phyloP scores from a whole-genome alignment of 2,113 vertebrate species.

The Boulengeromyrus knoepffleri region DNA sequence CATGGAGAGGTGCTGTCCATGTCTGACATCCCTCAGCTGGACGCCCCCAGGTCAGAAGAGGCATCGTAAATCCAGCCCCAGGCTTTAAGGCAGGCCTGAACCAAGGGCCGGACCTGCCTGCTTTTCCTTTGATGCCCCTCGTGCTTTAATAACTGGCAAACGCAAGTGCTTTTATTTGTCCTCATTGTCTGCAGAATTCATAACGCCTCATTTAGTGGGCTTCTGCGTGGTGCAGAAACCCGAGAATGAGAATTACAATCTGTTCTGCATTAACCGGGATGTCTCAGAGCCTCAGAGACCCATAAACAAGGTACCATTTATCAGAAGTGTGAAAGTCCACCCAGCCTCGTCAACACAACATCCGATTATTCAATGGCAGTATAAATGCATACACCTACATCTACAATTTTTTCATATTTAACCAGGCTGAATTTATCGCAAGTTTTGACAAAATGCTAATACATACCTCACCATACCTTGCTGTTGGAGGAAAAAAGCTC shows the following conservation, averaged over 20 bases:
- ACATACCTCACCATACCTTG: background rate
- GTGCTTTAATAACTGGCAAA: conserved; percentile 69
- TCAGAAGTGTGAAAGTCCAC: conserved; percentile 45
- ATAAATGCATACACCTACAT: background rate
- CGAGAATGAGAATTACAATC: conserved; percentile 59
- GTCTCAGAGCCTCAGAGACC: conserved; percentile 74
- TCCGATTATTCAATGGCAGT: background rate
- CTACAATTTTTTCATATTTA: background rate
- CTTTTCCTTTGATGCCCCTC: conserved; percentile 75
- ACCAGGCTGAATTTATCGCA: background rate
- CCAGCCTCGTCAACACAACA: background rate
- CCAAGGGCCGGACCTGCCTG: conserved; percentile 59
- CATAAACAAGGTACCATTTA: conserved; percentile 72
- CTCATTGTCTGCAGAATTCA: conserved; percentile 69
- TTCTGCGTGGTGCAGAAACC: conserved; percentile 64
- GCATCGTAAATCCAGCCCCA: conserved; percentile 72
- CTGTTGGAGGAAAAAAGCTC: background rate
- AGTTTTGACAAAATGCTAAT: background rate
- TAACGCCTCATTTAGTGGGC: conserved; percentile 62
- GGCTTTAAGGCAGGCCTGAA: conserved; percentile 63
- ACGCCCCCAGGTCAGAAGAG: conserved; percentile 68
- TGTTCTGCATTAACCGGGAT: conserved; percentile 76
- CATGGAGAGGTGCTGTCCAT: conserved; percentile 65
- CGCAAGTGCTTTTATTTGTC: conserved; percentile 78
- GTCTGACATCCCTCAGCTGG: conserved; percentile 75